Evolutionary conservation across 2,113 vertebrate species (phyloP).

Genomic region (Corydoras sp.): DNA sequence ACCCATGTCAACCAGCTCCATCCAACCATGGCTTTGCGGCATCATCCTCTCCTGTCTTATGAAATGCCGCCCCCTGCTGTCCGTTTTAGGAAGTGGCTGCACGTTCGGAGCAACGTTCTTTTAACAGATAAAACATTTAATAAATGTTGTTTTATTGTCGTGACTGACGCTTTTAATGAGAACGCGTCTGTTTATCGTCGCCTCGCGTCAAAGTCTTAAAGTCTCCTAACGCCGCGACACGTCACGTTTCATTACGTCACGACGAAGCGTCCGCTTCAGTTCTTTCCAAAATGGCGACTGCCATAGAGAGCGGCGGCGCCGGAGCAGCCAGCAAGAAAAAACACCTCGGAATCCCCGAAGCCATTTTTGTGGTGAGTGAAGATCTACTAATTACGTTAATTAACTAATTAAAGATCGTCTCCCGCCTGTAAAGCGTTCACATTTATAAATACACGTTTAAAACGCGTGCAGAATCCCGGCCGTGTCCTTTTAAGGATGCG

Average conservation of each 20-base stretch:
- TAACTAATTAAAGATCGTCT: background rate
- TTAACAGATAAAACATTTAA: no score
- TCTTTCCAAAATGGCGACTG: conserved; percentile 82
- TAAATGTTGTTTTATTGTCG: no score
- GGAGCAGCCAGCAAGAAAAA: conserved; percentile 67
- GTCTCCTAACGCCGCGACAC: background rate
- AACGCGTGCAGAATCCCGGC: background rate
- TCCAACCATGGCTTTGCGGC: background rate
- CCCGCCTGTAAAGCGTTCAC: background rate
- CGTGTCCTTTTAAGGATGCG: conserved; percentile 37
- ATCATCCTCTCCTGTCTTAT: background rate
- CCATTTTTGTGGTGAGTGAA: conserved; percentile 83
- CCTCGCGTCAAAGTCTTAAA: background rate
- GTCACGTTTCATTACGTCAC: conserved; percentile 37
- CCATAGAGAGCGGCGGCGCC: conserved; percentile 69
- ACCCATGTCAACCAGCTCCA: background rate
- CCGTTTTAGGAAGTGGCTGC: background rate
- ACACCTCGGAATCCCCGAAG: conserved; percentile 88
- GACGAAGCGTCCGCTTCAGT: conserved; percentile 52
- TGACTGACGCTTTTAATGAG: no score
- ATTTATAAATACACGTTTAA: background rate
- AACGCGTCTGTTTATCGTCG: no score
- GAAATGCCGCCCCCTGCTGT: conserved; percentile 26
- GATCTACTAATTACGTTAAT: background rate
- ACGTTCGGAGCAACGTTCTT: no score